These are phyloP conservation scores for Macrocentrus cingulum DNA, from an alignment of 1,140 invertebrate genomes.

Conservation along the genomic window DNA sequence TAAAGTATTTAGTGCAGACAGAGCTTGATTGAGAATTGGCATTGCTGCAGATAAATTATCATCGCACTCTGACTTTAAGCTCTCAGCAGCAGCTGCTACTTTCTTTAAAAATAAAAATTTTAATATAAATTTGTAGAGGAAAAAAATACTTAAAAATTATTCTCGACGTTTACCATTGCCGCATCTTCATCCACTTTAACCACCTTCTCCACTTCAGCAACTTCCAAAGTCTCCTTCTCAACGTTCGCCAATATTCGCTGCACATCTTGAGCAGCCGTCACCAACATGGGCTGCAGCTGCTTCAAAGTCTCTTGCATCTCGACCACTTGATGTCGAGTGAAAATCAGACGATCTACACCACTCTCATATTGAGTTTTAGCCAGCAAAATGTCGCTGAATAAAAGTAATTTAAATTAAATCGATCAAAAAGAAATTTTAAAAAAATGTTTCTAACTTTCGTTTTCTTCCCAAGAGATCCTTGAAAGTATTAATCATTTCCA, in stretches of 20 bases:
- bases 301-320: conserved; percentile 85
- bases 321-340: conserved; percentile 79
- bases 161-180: conserved; percentile 59
- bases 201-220: conserved; percentile 73
- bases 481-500: conserved; percentile 90
- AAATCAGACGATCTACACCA: conserved; percentile 84
- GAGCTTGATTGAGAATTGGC: conserved; percentile 88
- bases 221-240: conserved; percentile 82
- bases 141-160: conserved; percentile 3
- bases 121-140: conserved; percentile 8
- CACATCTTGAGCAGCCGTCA: conserved; percentile 81
- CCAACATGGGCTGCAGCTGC: conserved; percentile 84
- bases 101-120: conserved; percentile 29
- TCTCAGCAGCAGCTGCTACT: conserved; percentile 70
- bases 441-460: conserved; percentile 54
- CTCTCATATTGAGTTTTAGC: conserved; percentile 78
- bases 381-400: conserved; percentile 62
- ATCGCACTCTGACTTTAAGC: conserved; percentile 94
- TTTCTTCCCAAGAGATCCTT: conserved; percentile 80
- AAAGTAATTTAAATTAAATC: conserved; percentile 14
- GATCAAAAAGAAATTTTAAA: conserved; percentile 19
- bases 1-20: conserved; percentile 87
- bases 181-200: conserved; percentile 68
- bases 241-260: conserved; percentile 77
- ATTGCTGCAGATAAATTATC: conserved; percentile 90